These are phyloP conservation scores for Acrocephalus kingi DNA, from an alignment of 2,113 vertebrate genomes.

Conservation along the genomic window DNA sequence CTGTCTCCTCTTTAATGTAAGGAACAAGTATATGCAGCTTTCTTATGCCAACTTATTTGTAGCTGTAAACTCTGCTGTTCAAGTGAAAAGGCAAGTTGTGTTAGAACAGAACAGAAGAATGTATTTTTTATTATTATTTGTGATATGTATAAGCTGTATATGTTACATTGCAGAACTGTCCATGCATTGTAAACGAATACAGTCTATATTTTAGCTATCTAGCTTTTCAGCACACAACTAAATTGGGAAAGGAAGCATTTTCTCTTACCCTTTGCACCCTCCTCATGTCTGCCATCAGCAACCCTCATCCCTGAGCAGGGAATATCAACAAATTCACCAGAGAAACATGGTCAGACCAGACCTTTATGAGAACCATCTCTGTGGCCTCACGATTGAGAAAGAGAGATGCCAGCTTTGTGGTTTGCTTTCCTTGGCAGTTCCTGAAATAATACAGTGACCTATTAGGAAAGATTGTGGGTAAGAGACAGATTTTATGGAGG, in stretches of 20 bases:
- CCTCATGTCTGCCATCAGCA: not conserved
- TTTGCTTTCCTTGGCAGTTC: conserved; percentile 9
- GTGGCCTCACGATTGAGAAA: not conserved
- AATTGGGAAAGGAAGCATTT: not conserved
- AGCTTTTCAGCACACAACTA: not conserved
- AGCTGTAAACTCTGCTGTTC: not conserved
- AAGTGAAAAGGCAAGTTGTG: not conserved
- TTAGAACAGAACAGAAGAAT: not conserved
- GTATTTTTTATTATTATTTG: not conserved
- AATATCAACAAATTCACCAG: not conserved
- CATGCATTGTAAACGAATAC: not conserved
- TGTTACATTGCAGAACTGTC: not conserved
- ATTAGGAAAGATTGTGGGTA: not conserved
- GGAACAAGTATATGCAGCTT: not conserved
- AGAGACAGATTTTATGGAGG: not conserved
- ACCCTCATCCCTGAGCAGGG: not conserved
- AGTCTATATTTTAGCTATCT: not conserved
- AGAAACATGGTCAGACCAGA: not conserved
- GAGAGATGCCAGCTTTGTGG: not conserved
- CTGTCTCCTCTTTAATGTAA: not conserved
- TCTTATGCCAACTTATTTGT: not conserved
- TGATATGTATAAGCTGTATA: not conserved
- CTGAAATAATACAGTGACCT: not conserved
- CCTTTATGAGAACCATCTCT: not conserved
- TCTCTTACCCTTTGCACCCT: not conserved